A percentile compares a stretch with the other conserved stretches of the same genome.
These are phyloP conservation scores for Elmis aenea DNA, from an alignment of 2,888 invertebrate genomes.

Conservation along the genomic window DNA sequence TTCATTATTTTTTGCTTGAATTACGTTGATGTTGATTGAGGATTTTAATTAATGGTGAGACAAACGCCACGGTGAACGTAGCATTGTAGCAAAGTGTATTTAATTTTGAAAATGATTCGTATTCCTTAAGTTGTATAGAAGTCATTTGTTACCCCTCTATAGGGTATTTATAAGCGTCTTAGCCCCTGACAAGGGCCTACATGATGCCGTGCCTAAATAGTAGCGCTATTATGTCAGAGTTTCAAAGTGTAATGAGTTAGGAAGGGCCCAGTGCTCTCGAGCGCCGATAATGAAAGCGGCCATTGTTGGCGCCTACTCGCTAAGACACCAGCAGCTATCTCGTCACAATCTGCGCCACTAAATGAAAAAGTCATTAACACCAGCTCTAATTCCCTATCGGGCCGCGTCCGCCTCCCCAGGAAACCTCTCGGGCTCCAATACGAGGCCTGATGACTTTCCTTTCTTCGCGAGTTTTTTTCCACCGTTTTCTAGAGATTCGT, in stretches of 20 bases:
- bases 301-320: slow-evolving; percentile 29
- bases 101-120: no score
- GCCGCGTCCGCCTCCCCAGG: slow-evolving; percentile 15
- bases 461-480: slow-evolving; percentile 17
- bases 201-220: slow-evolving; percentile 9
- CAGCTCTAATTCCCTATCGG: slow-evolving; percentile 31
- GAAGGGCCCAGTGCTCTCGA: slow-evolving; percentile 12
- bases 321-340: slow-evolving; percentile 33
- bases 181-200: no score
- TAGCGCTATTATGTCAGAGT: slow-evolving; percentile 16
- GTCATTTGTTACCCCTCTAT: no score
- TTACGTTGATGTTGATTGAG: no score
- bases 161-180: no score
- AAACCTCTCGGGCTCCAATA: slow-evolving; percentile 18
- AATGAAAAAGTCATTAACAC: slow-evolving; percentile 44
- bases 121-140: no score
- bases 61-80: no score
- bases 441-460: slow-evolving; percentile 21
- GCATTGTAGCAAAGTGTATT: no score
- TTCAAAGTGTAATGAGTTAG: slow-evolving; percentile 19
- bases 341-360: slow-evolving; percentile 37
- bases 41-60: no score
- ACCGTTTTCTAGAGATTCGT: slow-evolving; percentile 7
- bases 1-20: no score
- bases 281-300: slow-evolving; percentile 27